Base-by-base conservation (phyloP, 2,888 invertebrate genomes). In the Parnassius mnemosyne region DNA sequence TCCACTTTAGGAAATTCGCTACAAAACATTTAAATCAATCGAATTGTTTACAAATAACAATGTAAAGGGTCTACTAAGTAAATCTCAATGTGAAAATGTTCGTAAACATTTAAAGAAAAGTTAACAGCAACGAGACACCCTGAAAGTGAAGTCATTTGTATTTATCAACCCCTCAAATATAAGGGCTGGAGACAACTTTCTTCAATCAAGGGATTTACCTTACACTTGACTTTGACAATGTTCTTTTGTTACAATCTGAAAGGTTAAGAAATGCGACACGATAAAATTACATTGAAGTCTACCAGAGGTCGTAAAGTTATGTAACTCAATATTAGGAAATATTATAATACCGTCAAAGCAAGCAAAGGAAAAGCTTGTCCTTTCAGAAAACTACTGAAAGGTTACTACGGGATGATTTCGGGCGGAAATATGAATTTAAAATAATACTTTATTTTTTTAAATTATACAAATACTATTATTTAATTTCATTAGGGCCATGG, bases 181-280 rank as follows among this genome's bases (percentile, higher is more conserved):
- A 73, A 75, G 77, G 78, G 71, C 69, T 67, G 65, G 70, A 75
- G 76, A 77, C 77, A 80, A 79, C 78, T 84, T 87, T 86, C 81
- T 87, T 86, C 89, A 88, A 88, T 88, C 86, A 85, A 80, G 77
- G 85, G 88, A 86, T 86, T 88, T 87, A 81, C 82, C 80, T 84
- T 83, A 83, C 85, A 83, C 87, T 86, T 78, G 79, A 85, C 77
- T 78, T 75, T 81, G 85, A 85, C 86, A 86, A 87, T 79, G 81
- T 84, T 87, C 87, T 87, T 81, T 83, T 65, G 80, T 87, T 87
- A 87, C 87, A 85, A 86, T 81, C 81, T 81, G 71, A 75, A 77
- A 70, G 74, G 79, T 80, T 87, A 81, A 82, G 86, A 78, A 84
- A 87, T 80, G 71, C 75, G 86, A 87, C 82, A 81, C 85, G 82